Evolutionary conservation across 2,888 invertebrate genomes (phyloP).

Genomic region (Troides oblongomaculatus): DNA sequence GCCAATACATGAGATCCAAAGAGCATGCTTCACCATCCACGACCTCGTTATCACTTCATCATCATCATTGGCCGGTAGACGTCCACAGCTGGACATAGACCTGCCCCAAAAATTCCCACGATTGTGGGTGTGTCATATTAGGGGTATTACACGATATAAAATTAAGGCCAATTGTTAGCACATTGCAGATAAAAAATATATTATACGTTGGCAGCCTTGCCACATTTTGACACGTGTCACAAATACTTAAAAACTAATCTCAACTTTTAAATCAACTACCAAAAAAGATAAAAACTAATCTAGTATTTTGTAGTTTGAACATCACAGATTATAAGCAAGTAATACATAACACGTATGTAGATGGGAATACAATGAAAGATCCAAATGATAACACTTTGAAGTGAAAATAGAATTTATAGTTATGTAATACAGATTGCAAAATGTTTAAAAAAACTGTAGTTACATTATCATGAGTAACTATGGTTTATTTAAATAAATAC

Average conservation of each 20-base stretch:
- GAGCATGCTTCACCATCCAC: too few species aligned
- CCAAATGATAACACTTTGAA: background rate
- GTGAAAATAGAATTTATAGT: background rate
- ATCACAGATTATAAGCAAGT: constrained; percentile 10
- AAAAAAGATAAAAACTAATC: constrained; percentile 1
- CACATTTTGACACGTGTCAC: constrained; percentile 4
- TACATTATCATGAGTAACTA: too few species aligned
- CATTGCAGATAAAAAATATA: background rate
- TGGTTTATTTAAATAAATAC: too few species aligned
- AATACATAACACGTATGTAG: background rate
- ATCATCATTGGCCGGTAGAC: too few species aligned
- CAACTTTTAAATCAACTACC: too few species aligned
- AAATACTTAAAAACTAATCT: constrained; percentile 3
- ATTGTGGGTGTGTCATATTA: too few species aligned
- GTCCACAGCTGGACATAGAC: too few species aligned
- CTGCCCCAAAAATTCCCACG: too few species aligned
- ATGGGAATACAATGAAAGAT: background rate
- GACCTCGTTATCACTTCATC: too few species aligned
- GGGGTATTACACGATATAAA: too few species aligned
- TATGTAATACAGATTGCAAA: background rate
- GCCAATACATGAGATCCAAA: too few species aligned
- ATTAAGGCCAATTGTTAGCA: too few species aligned
- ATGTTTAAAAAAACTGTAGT: background rate
- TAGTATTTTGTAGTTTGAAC: background rate
- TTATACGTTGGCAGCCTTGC: constrained; percentile 5